These are phyloP conservation scores for Acomys russatus DNA, from an alignment of 2,797 vertebrate genomes.

Conservation along the genomic window DNA sequence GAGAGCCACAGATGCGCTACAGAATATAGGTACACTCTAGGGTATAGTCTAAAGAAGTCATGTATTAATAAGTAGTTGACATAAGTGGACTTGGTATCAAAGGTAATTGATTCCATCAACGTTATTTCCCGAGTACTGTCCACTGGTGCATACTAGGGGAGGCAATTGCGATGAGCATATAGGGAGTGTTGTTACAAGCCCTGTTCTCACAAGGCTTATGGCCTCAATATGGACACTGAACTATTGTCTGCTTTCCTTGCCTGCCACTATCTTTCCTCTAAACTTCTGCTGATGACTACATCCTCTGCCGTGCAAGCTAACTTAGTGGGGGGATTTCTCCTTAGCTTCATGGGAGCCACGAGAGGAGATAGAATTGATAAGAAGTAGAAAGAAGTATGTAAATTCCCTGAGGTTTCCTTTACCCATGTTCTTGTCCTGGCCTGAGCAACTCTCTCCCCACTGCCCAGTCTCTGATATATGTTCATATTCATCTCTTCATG, in stretches of 20 bases:
- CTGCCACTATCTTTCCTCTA: not conserved
- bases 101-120: not conserved
- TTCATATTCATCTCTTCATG: not conserved
- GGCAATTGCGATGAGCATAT: no score
- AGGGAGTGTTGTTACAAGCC: not conserved
- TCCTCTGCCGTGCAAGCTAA: not conserved
- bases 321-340: not conserved
- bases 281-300: not conserved
- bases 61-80: not conserved
- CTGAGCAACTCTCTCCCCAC: not conserved
- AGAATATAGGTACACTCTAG: not conserved
- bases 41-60: not conserved
- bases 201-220: not conserved
- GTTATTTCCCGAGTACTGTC: not conserved
- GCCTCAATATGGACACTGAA: not conserved
- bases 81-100: not conserved
- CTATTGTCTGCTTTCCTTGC: not conserved
- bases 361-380: not conserved
- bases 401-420: not conserved
- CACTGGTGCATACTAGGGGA: not conserved
- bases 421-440: not conserved
- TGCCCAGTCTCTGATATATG: accelerated
- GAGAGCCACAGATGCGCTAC: not conserved
- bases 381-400: not conserved
- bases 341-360: not conserved